Base-by-base conservation (phyloP, 1,140 invertebrate genomes). In the Bombus superbus region DNA sequence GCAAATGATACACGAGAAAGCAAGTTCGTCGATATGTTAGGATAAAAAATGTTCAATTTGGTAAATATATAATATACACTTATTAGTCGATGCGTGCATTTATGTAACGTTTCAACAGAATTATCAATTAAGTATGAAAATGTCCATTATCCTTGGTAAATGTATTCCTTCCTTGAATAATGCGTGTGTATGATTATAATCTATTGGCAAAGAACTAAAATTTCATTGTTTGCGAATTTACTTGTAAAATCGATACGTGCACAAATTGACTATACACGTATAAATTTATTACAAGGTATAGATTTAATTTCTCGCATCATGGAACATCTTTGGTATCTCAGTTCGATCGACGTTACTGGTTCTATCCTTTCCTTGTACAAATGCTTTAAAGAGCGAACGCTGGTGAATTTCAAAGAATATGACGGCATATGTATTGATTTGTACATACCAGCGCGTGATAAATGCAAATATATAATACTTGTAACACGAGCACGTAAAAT, bases 371-470 rank as follows among this genome's bases (percentile, higher is more conserved):
- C 40, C 28, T 9, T n/a, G 11, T 22, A 13, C 22, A 42, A 83
- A 66, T 57, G 44, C 62, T 83, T 83, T 68, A 68, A 76, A 83
- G 72, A 72, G 44, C n/a, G 11, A 66, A 53, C 3, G 15, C 32
- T 3, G 25, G 57, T 44, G 71, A 57, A 75, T 75, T 44, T 66
- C 4, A 81, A 75, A 73, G 80, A 72, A 73, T 59, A 38, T 13
- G 40, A 40, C 32, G 42, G 28, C 15, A 38, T 59, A 40, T 73
- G 40, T 81, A 81, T 81, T 53, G 69, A 81, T 81, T 81, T 72
- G 68, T 69, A 44, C 35, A 72, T 62, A 73, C 18, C 38, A 15
- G 25, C 32, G 47, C 47, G 79, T 57, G 68, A 79, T 47, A 79
- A 22, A 68, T 35, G 22, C 42, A 28, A 40, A 81, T 42, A 59